phyloP scores from a whole-genome alignment of 1,140 invertebrate species.

The Cyclargus thomasi region DNA sequence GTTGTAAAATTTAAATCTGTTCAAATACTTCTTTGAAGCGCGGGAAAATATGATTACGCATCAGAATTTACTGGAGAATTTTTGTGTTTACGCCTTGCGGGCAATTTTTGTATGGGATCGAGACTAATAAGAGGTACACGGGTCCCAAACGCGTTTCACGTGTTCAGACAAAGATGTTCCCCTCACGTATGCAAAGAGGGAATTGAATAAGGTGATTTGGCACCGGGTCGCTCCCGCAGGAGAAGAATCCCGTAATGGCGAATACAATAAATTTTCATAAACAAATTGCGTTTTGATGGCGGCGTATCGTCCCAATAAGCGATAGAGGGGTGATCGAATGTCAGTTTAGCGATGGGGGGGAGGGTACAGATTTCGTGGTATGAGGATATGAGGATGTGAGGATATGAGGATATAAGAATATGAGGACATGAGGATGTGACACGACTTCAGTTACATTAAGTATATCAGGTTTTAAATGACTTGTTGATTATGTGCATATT shows the following conservation, averaged over 20 bases:
- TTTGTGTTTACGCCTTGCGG: conserved; percentile 27
- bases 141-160: conserved; percentile 68
- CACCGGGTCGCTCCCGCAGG: conserved; percentile 69
- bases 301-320: conserved; percentile 68
- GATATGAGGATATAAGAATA: no score
- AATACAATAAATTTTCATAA: conserved; percentile 76
- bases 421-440: no score
- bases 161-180: conserved; percentile 67
- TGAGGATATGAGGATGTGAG: not conserved
- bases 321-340: not conserved
- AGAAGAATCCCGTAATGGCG: conserved; percentile 73
- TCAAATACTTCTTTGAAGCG: no score
- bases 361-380: not conserved
- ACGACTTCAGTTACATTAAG: no score
- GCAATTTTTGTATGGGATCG: conserved; percentile 53
- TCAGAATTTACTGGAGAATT: not conserved
- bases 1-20: no score
- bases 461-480: no score
- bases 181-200: conserved; percentile 73
- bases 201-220: conserved; percentile 75
- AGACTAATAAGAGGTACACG: conserved; percentile 70
- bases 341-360: not conserved
- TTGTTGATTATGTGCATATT: no score
- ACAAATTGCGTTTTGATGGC: conserved; percentile 74
- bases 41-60: not conserved